These are phyloP conservation scores for Hormaphis cornu DNA, from an alignment of 1,140 invertebrate genomes.

Conservation along the genomic window DNA sequence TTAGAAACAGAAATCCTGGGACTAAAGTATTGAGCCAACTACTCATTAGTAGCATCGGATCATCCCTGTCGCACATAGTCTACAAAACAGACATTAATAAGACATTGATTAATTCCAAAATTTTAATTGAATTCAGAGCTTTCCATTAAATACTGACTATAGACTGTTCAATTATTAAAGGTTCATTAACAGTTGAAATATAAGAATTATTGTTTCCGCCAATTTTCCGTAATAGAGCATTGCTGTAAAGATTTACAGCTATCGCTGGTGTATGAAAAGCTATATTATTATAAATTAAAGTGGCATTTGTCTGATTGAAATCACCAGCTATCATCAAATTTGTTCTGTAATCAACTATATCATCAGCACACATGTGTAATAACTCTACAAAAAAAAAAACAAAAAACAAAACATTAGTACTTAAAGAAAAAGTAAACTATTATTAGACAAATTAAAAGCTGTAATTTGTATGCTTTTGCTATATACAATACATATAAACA, in stretches of 20 bases:
- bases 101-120: neutral
- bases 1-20: neutral
- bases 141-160: no score
- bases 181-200: constrained; percentile 53
- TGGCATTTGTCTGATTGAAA: neutral
- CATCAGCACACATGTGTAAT: constrained; percentile 11
- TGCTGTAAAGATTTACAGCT: constrained; percentile 44
- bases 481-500: no score
- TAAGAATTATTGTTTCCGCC: constrained; percentile 40
- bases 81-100: neutral
- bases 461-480: no score
- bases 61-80: neutral
- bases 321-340: constrained; percentile 31
- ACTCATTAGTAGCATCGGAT: neutral
- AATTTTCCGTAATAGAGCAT: constrained; percentile 42
- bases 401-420: neutral
- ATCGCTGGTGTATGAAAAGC: constrained; percentile 46
- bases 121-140: neutral
- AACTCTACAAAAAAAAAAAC: constrained; percentile 20
- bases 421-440: no score
- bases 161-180: no score
- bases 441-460: no score
- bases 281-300: constrained; percentile 36
- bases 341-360: constrained; percentile 32
- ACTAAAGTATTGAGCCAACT: neutral